These are phyloP conservation scores for Hypotaenidia okinawae DNA, from an alignment of 2,797 vertebrate genomes.

Conservation along the genomic window DNA sequence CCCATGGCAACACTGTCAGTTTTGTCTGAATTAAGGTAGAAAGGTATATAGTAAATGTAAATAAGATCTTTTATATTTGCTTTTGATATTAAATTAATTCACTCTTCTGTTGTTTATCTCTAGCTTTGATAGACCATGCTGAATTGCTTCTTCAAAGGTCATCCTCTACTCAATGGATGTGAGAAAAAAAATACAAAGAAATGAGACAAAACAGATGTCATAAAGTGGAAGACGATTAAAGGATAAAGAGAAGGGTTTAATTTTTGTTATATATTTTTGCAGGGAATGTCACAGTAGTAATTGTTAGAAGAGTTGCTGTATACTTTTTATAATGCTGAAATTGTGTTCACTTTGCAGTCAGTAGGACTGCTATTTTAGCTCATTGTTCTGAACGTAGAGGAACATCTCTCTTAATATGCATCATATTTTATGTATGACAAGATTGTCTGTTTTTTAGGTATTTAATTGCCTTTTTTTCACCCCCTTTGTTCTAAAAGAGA, in stretches of 20 bases:
- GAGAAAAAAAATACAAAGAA: background rate
- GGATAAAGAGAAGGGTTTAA: background rate
- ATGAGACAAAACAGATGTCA: background rate
- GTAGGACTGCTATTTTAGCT: background rate
- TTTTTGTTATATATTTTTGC: background rate
- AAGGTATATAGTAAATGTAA: background rate
- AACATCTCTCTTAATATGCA: background rate
- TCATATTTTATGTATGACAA: background rate
- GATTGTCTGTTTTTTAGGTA: rapidly evolving
- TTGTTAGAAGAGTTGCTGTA: background rate
- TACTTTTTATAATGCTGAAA: background rate
- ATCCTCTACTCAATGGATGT: background rate
- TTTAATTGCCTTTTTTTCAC: background rate
- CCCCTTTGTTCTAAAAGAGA: background rate
- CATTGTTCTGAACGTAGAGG: background rate
- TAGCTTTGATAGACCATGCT: background rate
- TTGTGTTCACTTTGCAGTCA: background rate
- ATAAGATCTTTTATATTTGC: background rate
- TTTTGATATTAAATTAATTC: background rate
- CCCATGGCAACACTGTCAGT: background rate
- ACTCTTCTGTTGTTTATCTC: background rate
- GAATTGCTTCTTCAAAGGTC: background rate
- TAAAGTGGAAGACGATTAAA: background rate
- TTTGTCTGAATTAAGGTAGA: background rate
- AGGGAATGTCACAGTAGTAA: background rate